Conservation (phyloP, 2,113 vertebrate genomes). For the Pachycephala philippinensis region DNA sequence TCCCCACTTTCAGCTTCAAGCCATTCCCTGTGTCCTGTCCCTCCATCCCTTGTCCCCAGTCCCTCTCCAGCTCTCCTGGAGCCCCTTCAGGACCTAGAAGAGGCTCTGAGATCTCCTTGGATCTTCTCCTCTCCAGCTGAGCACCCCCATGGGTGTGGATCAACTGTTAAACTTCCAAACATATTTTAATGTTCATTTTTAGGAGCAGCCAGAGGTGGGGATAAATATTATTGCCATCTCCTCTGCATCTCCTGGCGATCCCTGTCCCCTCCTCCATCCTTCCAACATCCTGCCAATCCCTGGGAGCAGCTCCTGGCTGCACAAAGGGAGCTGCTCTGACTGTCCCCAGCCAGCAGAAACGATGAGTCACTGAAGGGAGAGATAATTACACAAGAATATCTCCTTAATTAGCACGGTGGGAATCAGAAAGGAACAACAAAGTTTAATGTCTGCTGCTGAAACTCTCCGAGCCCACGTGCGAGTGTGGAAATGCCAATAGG, state of each 20-base stretch:
- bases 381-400: not conserved
- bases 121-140: not conserved
- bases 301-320: not conserved
- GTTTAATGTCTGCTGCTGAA: not conserved
- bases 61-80: not conserved
- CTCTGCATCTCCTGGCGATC: not conserved
- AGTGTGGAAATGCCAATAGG: not conserved
- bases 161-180: not conserved
- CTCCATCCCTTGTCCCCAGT: not conserved
- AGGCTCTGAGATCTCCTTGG: not conserved
- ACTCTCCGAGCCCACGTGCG: not conserved
- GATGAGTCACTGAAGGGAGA: not conserved
- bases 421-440: not conserved
- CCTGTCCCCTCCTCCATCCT: not conserved
- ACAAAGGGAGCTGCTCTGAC: not conserved
- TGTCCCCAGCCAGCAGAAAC: not conserved
- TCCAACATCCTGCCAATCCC: not conserved
- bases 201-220: not conserved
- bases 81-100: rapidly evolving
- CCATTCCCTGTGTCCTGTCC: not conserved
- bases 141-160: not conserved
- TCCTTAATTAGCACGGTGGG: not conserved
- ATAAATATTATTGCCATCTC: not conserved
- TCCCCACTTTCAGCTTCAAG: rapidly evolving
- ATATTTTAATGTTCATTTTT: not conserved